A percentile compares a stretch with the other conserved stretches of the same genome.
Conservation (phyloP, 2,888 invertebrate species). For the Micoletzkya japonica region DNA sequence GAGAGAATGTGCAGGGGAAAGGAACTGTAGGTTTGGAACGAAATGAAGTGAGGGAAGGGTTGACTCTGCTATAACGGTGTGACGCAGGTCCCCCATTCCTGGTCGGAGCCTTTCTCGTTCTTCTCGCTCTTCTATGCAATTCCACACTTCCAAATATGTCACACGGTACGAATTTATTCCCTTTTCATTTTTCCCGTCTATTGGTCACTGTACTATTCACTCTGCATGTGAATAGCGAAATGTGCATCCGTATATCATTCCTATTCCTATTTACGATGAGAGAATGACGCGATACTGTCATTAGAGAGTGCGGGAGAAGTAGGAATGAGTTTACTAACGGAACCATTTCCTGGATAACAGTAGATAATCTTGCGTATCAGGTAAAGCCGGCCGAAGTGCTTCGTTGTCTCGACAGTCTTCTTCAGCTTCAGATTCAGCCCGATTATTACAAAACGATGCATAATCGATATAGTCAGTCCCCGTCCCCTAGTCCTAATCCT, state of each 20-base stretch:
- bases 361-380: too few species aligned
- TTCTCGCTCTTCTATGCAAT: slow-evolving; percentile 85
- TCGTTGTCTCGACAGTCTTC: slow-evolving; percentile 17
- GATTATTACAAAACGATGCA: slow-evolving; percentile 24
- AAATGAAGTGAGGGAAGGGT: background rate
- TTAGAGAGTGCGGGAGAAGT: too few species aligned
- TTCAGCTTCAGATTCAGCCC: slow-evolving; percentile 16
- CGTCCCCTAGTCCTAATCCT: too few species aligned
- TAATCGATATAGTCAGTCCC: background rate
- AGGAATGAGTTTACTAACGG: too few species aligned
- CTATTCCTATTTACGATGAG: too few species aligned
- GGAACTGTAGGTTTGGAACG: too few species aligned
- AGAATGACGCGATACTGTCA: too few species aligned
- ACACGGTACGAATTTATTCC: slow-evolving; percentile 2
- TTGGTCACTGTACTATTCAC: background rate
- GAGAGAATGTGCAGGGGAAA: too few species aligned
- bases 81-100: slow-evolving; percentile 92
- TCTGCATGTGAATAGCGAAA: too few species aligned
- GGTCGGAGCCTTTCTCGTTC: slow-evolving; percentile 92
- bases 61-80: background rate
- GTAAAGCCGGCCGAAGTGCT: slow-evolving; percentile 17
- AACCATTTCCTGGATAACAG: too few species aligned
- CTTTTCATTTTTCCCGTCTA: background rate
- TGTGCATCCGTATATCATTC: too few species aligned
- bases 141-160: slow-evolving; percentile 46